Evolutionary conservation across 2,113 vertebrate species (phyloP), one percentile per base, ranked within the genome.

Genomic region (Xiphophorus couchianus): DNA sequence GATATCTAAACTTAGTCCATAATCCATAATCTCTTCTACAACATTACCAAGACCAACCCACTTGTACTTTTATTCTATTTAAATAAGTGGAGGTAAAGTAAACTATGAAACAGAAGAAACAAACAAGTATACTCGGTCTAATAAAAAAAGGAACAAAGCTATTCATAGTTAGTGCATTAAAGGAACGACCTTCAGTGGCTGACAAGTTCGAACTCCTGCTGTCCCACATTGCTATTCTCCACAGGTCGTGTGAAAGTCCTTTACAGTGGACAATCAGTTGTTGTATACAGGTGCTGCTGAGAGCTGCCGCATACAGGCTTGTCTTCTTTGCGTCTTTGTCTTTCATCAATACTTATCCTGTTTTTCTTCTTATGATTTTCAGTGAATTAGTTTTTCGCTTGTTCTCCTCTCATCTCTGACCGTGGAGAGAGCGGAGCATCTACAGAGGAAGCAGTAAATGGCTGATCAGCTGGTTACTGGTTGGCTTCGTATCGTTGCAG

Each of bases 401-500:
- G 7, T 75, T 79, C 62, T 31, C 63, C n/a, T 22, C 48, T 25
- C 64, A 42, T 22, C 4, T 28, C 76, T 44, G 78, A 19, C 77
- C 54, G 62, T 31, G 19, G 28, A 61, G 48, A 74, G 73, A 31
- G 60, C 62, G 39, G 63, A 10, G 65, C 19, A 33, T 85, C 74
- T 62, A 87, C 79, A 79, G 77, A 78, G 51, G 71, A 54, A 75
- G 62, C 62, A 76, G 15, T 87, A 85, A 81, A 94, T 92, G 89
- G 85, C 88, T 77, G 87, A 94, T 74, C 82, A 91, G 65, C 81
- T 91, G 83, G 86, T 85, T 30, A 91, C 85, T 4, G 85, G 90
- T 71, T 92, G 88, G 86, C 90, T 93, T 79, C 78, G 73, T 69
- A 91, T 90, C 13, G 51, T 92, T 80, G 77, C 89, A 91, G 91